phyloP scores from a whole-genome alignment of 2,113 vertebrate genomes.

The Agapornis roseicollis region DNA sequence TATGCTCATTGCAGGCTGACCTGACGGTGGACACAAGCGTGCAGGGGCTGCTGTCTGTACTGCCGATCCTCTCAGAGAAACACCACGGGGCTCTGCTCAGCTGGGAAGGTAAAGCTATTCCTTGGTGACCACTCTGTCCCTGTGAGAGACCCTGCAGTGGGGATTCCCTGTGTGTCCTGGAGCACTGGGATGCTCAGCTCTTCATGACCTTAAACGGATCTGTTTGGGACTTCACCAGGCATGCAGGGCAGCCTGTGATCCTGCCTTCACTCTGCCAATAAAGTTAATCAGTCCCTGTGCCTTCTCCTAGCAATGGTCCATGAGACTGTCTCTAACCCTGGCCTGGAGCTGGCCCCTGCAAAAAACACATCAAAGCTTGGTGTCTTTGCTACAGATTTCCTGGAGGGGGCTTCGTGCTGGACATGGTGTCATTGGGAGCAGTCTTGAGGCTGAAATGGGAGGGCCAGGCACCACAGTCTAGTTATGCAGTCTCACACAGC shows the following conservation, averaged over 20 bases:
- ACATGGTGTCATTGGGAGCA: background rate
- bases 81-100: conserved; percentile 57
- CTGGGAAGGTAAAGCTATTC: conserved; percentile 68
- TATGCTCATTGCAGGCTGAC: conserved; percentile 19
- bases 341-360: background rate
- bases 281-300: background rate
- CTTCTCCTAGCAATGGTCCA: background rate
- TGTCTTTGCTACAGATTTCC: background rate
- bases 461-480: background rate
- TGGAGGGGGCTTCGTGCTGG: background rate
- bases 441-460: background rate
- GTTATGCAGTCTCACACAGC: background rate
- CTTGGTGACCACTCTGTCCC: conserved; percentile 55
- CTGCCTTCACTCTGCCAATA: background rate
- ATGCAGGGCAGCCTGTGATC: background rate
- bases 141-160: rapidly evolving
- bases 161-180: background rate
- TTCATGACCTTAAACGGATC: background rate
- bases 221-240: background rate
- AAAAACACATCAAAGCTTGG: background rate
- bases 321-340: background rate
- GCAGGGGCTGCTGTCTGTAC: conserved; percentile 61
- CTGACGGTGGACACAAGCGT: conserved; percentile 61
- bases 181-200: background rate
- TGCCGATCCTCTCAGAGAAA: conserved; percentile 49